Conservation (phyloP, 1,140 invertebrate genomes). For the Homalodisca vitripennis region DNA sequence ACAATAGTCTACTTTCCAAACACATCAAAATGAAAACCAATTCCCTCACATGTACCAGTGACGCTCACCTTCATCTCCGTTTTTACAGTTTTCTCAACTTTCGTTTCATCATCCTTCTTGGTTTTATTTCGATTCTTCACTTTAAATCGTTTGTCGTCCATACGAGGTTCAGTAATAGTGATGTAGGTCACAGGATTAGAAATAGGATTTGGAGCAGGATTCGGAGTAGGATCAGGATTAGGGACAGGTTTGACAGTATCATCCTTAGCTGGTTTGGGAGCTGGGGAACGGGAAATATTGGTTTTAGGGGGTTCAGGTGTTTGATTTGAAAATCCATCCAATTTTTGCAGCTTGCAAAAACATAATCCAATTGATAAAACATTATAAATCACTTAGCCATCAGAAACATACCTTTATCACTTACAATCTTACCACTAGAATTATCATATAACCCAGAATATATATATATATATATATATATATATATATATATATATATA, state of each 20-base stretch:
- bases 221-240: not conserved
- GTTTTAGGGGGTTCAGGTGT: not conserved
- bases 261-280: no score
- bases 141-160: conserved; percentile 30
- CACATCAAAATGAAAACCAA: not conserved
- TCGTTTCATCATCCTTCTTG: conserved; percentile 20
- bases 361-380: no score
- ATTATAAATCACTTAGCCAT: no score
- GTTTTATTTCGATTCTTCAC: conserved; percentile 19
- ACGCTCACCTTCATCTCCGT: conserved; percentile 16
- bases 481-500: no score
- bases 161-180: conserved; percentile 9
- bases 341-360: conserved; percentile 31
- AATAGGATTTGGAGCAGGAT: not conserved
- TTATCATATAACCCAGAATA: no score
- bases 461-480: no score
- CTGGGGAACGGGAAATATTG: not conserved
- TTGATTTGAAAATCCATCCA: conserved; percentile 14
- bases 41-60: not conserved
- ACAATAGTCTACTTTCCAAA: no score
- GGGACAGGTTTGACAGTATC: no score
- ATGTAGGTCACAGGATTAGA: not conserved
- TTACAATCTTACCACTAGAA: no score
- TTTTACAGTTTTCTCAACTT: conserved; percentile 17
- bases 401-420: no score